Evolutionary conservation across 2,113 vertebrate species (phyloP).

Genomic region (Daubentonia madagascariensis): DNA sequence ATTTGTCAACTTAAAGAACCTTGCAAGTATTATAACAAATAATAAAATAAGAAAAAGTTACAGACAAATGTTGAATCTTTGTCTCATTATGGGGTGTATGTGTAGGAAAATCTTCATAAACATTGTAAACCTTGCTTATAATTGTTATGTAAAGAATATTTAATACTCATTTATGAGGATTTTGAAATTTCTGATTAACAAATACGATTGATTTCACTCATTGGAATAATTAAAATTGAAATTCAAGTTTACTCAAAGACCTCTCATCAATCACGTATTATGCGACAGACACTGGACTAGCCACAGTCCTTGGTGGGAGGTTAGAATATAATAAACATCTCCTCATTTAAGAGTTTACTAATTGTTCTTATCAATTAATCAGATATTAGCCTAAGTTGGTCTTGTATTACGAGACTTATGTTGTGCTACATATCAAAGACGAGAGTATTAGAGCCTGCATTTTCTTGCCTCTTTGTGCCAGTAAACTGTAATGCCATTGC

Average conservation of each 20-base stretch:
- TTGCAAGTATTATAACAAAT: background rate
- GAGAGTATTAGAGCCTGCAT: background rate
- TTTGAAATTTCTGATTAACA: background rate
- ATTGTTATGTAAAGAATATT: background rate
- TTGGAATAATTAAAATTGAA: background rate
- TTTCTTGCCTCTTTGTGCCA: constrained; percentile 33
- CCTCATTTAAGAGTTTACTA: background rate
- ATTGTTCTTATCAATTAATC: background rate
- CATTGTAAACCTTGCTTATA: background rate
- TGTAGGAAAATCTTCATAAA: background rate
- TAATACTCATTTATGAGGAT: background rate
- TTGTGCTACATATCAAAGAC: background rate
- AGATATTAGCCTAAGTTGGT: background rate
- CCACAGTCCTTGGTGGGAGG: background rate
- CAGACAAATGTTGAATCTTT: background rate
- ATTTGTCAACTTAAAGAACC: background rate
- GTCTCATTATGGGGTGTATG: background rate
- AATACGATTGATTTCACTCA: background rate
- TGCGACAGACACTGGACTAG: background rate
- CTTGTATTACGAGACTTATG: background rate
- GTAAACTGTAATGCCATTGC: constrained; percentile 49
- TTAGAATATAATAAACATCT: background rate
- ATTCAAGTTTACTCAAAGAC: background rate
- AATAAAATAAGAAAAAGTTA: background rate
- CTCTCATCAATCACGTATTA: background rate